Evolutionary conservation across 2,797 vertebrate genomes (phyloP), one percentile per base, ranked within the genome.

Genomic region (Aplochiton taeniatus): DNA sequence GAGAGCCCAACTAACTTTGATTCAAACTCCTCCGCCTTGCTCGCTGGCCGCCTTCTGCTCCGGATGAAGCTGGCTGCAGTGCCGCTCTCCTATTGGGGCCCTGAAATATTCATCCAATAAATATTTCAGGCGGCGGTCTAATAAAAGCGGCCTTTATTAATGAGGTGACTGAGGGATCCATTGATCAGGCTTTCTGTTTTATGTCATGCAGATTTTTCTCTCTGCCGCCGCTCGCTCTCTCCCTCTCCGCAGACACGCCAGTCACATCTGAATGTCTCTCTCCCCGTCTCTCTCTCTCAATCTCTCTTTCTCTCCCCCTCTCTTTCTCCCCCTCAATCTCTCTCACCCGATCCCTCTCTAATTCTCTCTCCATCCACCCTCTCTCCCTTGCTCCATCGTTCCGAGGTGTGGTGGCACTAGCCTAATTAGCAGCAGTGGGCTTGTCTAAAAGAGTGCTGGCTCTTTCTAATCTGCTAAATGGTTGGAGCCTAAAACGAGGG

Each of bases 141-240:
- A 91, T 91, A 91, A 93, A 92, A 92, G 90, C 82, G 49, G 80
- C 88, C 89, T 89, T 92, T 91, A 92, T 92, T 91, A 92, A 91
- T 78, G 84, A 87, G 81, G 83, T 85, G 85, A 88, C 80, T 67
- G 85, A 85, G 78, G 80, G 78, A 80, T 72, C 78, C 90, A 89
- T 91, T 91, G 89, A 93, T 93, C 91, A 91, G 78, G 69, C 66
- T 86, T 90, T 92, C 89, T 84, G 86, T 90, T 91, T 91, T 79
- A 90, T 90, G 81, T 81, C 83, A 73, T 65, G 65, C 83, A 83
- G 75, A 84, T 78, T 82, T 79, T 80, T 70, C 79, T 54, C 71
- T 58, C 64, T 7, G 8, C 63, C 43, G 31, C 58, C 58, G 11
- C 18, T 45, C 6, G 11, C 69, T 75, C 64, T 8, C 31, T 31